Evolutionary conservation across 2,888 invertebrate genomes (phyloP), one percentile per base, ranked within the genome.

Genomic region (Latheticus oryzae): DNA sequence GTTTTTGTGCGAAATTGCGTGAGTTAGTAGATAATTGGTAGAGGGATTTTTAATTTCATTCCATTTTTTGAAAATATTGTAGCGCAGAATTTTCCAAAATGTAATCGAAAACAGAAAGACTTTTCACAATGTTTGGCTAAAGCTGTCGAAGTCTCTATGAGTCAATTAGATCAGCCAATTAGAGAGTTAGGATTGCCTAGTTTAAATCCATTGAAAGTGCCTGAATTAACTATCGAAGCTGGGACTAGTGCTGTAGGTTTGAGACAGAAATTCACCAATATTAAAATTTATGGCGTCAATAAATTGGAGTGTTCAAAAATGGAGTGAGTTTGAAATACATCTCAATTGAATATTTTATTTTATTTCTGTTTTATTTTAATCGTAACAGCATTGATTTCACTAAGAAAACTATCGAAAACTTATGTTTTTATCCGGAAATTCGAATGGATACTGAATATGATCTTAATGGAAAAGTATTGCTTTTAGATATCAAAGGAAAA

Each of bases 1-100:
- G n/a, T n/a, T n/a, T n/a, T n/a, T n/a, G n/a, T n/a, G n/a, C n/a
- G n/a, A n/a, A n/a, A n/a, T n/a, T n/a, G n/a, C n/a, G n/a, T n/a
- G n/a, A n/a, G n/a, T n/a, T n/a, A n/a, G n/a, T n/a, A n/a, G n/a
- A n/a, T n/a, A n/a, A n/a, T n/a, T n/a, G n/a, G n/a, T n/a, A n/a
- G n/a, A n/a, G n/a, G n/a, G n/a, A n/a, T n/a, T n/a, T n/a, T n/a
- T n/a, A n/a, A n/a, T n/a, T n/a, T n/a, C n/a, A n/a, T n/a, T n/a
- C n/a, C n/a, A n/a, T n/a, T n/a, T n/a, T n/a, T n/a, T n/a, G n/a
- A n/a, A n/a, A n/a, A 28, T 26, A 42, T 42, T 42, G 17, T 11
- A 48, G 48, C 48, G 2, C 11, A 21, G 2, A 35, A 15, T 23
- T 33, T 48, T 21, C 21, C 24, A 35, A 23, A 12, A 12, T 48